Conservation (phyloP, 2,113 vertebrate genomes). For the Podocnemis expansa region DNA sequence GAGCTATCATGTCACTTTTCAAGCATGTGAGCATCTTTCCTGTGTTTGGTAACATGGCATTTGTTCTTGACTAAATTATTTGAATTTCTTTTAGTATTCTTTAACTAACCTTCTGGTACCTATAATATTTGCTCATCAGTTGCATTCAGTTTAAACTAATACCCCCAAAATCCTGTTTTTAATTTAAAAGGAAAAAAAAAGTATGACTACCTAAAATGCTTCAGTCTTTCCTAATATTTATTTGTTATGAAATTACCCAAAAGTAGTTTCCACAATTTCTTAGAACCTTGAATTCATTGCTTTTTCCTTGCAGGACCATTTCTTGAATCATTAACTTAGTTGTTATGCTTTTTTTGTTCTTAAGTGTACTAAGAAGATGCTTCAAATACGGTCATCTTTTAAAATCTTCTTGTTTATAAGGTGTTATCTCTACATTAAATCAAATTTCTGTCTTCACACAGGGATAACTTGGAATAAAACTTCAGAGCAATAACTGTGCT, state of each 20-base stretch:
- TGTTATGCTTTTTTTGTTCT: background rate
- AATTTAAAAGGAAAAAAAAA: background rate
- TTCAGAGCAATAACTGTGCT: background rate
- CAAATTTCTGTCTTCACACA: background rate
- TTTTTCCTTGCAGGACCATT: background rate
- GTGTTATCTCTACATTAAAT: background rate
- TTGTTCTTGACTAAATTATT: background rate
- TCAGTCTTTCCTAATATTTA: background rate
- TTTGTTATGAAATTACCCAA: background rate
- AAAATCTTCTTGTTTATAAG: background rate
- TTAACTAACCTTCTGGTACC: background rate
- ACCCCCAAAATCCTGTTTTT: background rate
- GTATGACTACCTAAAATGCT: background rate
- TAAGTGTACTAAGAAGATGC: background rate
- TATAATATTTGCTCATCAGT: background rate
- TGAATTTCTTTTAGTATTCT: background rate
- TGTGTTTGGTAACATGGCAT: background rate
- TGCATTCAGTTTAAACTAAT: background rate
- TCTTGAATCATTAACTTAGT: background rate
- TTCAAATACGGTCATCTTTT: background rate
- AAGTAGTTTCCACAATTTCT: background rate
- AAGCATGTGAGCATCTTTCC: background rate
- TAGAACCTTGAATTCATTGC: background rate
- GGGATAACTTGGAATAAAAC: background rate
- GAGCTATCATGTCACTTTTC: background rate